Conservation (phyloP, 2,797 vertebrate genomes). For the Chaenodraco wilsoni region DNA sequence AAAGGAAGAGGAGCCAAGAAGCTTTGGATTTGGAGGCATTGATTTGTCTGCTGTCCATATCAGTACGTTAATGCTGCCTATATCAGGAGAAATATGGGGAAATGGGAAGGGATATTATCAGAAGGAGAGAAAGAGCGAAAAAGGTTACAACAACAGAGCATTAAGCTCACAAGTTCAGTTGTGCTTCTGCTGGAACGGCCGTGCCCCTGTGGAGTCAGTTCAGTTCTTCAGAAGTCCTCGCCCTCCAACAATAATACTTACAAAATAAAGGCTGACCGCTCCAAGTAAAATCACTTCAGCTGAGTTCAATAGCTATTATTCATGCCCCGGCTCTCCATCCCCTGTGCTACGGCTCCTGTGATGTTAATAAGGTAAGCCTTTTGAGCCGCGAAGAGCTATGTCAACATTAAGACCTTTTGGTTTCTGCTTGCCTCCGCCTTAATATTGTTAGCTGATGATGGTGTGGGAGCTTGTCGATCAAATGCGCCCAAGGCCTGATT, state of each 20-base stretch:
- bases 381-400: conserved; percentile 64
- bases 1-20: conserved; percentile 38
- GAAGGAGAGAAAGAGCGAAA: conserved; percentile 54
- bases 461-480: conserved; percentile 38
- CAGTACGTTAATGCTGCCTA: conserved; percentile 5
- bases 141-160: conserved; percentile 84
- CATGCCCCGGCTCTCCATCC: conserved; percentile 76
- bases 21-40: conserved; percentile 44
- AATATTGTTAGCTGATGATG: conserved; percentile 55
- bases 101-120: conserved; percentile 52
- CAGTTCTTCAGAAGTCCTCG: conserved; percentile 80
- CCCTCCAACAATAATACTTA: conserved; percentile 87
- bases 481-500: conserved; percentile 22
- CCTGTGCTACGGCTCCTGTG: conserved; percentile 73
- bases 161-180: conserved; percentile 80
- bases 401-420: conserved; percentile 62
- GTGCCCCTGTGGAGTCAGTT: conserved; percentile 79
- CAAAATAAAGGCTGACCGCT: conserved; percentile 85
- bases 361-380: conserved; percentile 80
- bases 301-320: conserved; percentile 85
- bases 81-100: conserved; percentile 30
- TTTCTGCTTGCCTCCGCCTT: conserved; percentile 59
- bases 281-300: conserved; percentile 88
- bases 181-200: conserved; percentile 83
- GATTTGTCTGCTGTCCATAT: conserved; percentile 31